A percentile compares a stretch with the other conserved stretches of the same genome.
phyloP scores from a whole-genome alignment of 2,113 vertebrate species.

The mouse (Mus musculus) region DNA sequence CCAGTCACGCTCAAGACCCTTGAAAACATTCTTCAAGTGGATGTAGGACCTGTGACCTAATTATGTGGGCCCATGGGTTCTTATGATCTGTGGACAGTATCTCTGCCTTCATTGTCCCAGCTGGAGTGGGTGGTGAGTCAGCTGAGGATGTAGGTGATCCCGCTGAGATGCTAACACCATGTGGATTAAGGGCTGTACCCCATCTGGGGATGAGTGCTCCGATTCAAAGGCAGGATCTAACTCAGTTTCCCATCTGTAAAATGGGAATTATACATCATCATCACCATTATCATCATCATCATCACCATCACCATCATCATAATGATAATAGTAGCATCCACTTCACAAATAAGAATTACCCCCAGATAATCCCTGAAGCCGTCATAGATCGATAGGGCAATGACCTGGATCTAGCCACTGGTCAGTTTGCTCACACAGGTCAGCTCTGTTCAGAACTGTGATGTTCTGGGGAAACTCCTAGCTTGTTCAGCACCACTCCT shows the following conservation, averaged over 20 bases:
- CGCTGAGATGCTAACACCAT: not conserved
- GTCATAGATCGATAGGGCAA: accelerated
- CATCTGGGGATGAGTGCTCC: not conserved
- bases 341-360: not conserved
- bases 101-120: conserved; percentile 56
- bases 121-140: not conserved
- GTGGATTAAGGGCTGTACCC: not conserved
- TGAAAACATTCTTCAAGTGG: not conserved
- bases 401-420: not conserved
- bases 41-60: conserved; percentile 57
- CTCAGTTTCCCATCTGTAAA: conserved; percentile 26
- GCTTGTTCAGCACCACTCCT: not conserved
- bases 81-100: conserved; percentile 44
- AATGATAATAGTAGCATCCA: not conserved
- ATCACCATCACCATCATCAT: too few species aligned
- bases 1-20: not conserved
- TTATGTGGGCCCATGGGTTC: not conserved
- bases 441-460: accelerated
- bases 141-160: not conserved
- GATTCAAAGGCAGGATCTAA: not conserved
- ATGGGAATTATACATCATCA: not conserved
- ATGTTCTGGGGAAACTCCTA: not conserved
- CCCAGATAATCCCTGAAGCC: accelerated
- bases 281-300: too few species aligned
- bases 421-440: not conserved